Percentiles rank a stretch among this genome's conserved stretches.
Evolutionary conservation across 2,888 invertebrate genomes (phyloP).

Genomic region (Parnassius smintheus): DNA sequence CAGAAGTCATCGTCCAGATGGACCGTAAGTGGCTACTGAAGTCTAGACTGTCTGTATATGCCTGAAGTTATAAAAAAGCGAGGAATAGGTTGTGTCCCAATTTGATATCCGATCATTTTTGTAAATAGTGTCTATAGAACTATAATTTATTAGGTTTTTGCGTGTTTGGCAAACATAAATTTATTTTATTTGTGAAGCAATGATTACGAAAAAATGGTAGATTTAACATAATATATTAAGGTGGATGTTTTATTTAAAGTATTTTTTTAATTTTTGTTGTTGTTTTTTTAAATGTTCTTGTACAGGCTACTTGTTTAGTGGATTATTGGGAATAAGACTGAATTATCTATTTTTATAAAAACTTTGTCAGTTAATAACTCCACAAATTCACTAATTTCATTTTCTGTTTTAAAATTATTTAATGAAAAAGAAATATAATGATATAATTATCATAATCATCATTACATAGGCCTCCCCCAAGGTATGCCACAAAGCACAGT

Average conservation of each 20-base stretch:
- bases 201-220: slow-evolving; percentile 17
- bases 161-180: slow-evolving; percentile 25
- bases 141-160: slow-evolving; percentile 22
- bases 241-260: slow-evolving; percentile 20
- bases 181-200: slow-evolving; percentile 18
- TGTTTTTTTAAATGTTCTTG: no score
- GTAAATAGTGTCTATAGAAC: slow-evolving; percentile 11
- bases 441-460: no score
- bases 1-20: background rate
- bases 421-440: no score
- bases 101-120: slow-evolving; percentile 13
- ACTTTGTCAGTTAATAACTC: no score
- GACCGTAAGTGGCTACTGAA: background rate
- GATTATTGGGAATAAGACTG: no score
- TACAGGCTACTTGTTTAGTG: no score
- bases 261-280: background rate
- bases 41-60: no score
- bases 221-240: slow-evolving; percentile 15
- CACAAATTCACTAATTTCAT: no score
- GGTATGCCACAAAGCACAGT: no score
- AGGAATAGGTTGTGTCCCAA: slow-evolving; percentile 2
- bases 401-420: no score
- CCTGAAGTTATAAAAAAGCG: background rate
- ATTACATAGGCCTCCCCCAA: no score
- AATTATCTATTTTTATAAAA: no score